phyloP scores from a whole-genome alignment of 2,888 invertebrate genomes.

The Agrochola circellaris region DNA sequence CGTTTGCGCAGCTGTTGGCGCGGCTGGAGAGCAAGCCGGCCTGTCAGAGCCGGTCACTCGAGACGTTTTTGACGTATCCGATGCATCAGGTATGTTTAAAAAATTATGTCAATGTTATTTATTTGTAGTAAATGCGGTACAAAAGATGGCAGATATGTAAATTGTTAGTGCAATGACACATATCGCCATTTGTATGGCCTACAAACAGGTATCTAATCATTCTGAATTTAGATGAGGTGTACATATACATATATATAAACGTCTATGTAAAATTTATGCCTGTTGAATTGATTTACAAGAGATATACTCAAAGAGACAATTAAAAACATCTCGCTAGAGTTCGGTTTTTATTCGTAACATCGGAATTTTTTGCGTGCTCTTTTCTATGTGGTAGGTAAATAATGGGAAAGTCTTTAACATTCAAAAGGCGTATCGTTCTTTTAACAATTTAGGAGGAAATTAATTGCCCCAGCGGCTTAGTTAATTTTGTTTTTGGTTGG shows the following conservation, averaged over 20 bases:
- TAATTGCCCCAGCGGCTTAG: background rate
- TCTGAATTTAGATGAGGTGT: background rate
- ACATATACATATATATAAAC: too few species aligned
- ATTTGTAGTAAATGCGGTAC: background rate
- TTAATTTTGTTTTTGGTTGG: background rate
- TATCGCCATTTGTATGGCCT: background rate
- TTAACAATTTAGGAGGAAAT: constrained; percentile 19
- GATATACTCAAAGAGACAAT: too few species aligned
- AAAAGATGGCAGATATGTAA: background rate
- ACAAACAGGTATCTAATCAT: background rate
- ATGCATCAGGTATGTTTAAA: constrained; percentile 94
- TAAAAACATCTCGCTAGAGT: background rate
- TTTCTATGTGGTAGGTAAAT: background rate
- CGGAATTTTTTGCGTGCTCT: too few species aligned
- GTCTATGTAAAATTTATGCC: too few species aligned
- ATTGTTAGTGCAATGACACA: background rate
- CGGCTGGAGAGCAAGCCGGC: constrained; percentile 96
- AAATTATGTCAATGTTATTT: background rate
- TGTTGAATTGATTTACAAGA: background rate
- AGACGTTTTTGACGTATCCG: constrained; percentile 97
- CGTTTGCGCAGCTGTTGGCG: constrained; percentile 94
- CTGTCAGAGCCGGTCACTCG: constrained; percentile 96
- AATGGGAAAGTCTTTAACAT: constrained; percentile 11
- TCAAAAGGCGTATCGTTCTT: constrained; percentile 20
- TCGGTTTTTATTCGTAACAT: too few species aligned